Conservation (phyloP, 2,113 vertebrate species). For the Gambusia holbrooki region DNA sequence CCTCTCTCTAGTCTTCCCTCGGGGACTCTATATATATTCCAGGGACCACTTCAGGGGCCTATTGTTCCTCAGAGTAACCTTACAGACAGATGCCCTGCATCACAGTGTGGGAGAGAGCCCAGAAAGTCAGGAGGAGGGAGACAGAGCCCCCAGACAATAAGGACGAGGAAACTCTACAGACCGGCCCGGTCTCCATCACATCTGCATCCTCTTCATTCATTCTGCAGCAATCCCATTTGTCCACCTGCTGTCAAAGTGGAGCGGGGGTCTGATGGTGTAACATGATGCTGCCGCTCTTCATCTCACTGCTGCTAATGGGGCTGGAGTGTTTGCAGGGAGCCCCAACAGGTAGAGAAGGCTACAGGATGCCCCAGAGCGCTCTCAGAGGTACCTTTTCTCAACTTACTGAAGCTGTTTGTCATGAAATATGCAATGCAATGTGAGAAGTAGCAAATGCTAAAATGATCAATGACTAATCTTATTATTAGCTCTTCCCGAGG, state of each 20-base stretch:
- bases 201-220: slow-evolving; percentile 29
- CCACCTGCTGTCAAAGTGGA: slow-evolving; percentile 34
- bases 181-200: slow-evolving; percentile 32
- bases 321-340: slow-evolving; percentile 73
- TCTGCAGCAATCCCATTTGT: slow-evolving; percentile 9
- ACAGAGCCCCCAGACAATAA: slow-evolving; percentile 42
- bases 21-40: slow-evolving; percentile 86
- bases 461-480: background rate
- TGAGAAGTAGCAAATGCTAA: background rate
- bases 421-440: background rate
- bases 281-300: slow-evolving; percentile 73
- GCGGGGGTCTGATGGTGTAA: slow-evolving; percentile 65
- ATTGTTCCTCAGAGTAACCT: slow-evolving; percentile 79
- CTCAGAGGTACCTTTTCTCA: slow-evolving; percentile 82
- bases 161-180: slow-evolving; percentile 31
- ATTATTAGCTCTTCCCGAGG: background rate
- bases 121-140: slow-evolving; percentile 67
- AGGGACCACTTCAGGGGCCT: slow-evolving; percentile 68
- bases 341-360: slow-evolving; percentile 82
- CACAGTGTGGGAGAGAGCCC: slow-evolving; percentile 65
- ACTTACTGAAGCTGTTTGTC: background rate
- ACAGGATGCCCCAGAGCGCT: slow-evolving; percentile 84
- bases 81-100: slow-evolving; percentile 76
- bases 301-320: slow-evolving; percentile 67
- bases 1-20: slow-evolving; percentile 63